Conservation (phyloP, 2,797 vertebrate genomes). For the Lepus townsendii region DNA sequence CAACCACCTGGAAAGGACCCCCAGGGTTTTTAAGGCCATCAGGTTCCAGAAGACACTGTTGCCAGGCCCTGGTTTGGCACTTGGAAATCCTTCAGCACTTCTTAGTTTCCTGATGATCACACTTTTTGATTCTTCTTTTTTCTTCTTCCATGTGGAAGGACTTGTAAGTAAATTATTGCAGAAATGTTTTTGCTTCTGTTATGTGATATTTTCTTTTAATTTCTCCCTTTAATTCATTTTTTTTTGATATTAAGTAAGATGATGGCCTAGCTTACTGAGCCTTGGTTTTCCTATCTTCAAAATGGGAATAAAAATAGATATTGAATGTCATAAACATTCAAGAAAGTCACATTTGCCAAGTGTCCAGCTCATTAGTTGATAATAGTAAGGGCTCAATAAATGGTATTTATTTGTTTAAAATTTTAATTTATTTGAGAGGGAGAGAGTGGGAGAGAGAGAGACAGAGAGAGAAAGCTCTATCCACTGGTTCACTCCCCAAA, state of each 20-base stretch:
- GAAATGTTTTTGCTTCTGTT: not conserved
- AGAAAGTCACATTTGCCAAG: not conserved
- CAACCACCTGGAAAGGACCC: too few species aligned
- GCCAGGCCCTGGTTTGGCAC: too few species aligned
- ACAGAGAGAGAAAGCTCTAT: too few species aligned
- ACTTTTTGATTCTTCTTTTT: not conserved
- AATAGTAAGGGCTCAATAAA: not conserved
- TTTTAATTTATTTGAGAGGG: not conserved
- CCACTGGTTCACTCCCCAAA: too few species aligned
- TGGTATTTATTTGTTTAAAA: not conserved
- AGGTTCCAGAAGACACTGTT: too few species aligned
- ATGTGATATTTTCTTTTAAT: not conserved
- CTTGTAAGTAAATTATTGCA: conserved; percentile 18
- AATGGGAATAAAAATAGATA: not conserved
- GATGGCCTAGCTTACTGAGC: not conserved
- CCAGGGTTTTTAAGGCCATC: too few species aligned
- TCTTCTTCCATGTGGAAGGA: not conserved
- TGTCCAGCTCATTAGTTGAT: not conserved
- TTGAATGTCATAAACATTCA: conserved; percentile 2
- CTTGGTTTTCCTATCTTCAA: not conserved
- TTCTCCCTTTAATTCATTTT: not conserved
- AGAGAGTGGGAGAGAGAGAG: too few species aligned
- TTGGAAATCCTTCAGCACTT: not conserved
- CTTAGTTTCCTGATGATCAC: not conserved
- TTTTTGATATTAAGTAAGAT: not conserved